phyloP scores from a whole-genome alignment of 2,797 vertebrate species.

The Cichlasoma orientale region DNA sequence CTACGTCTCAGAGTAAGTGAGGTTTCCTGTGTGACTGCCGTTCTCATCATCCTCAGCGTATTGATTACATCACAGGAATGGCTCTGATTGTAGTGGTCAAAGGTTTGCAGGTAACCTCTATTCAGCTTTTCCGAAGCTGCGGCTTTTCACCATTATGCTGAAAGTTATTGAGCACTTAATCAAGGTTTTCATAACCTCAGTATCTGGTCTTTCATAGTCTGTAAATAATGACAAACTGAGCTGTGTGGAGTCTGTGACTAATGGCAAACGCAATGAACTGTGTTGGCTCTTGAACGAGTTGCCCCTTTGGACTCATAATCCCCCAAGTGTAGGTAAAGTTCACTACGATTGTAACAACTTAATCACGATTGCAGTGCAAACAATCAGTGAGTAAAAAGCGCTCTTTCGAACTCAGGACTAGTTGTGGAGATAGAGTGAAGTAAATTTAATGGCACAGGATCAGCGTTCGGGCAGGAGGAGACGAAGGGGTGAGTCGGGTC shows the following conservation, averaged over 20 bases:
- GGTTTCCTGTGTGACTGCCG: not conserved
- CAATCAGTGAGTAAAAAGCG: not conserved
- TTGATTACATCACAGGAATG: constrained; percentile 33
- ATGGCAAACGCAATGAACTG: not conserved
- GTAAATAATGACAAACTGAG: not conserved
- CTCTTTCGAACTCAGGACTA: not conserved
- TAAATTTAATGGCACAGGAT: constrained; percentile 47
- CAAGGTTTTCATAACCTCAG: not conserved
- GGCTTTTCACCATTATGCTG: not conserved
- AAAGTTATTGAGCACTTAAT: not conserved
- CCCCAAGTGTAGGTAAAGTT: constrained; percentile 69
- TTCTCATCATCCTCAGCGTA: not conserved
- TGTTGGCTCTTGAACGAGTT: not conserved
- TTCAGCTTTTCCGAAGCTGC: not conserved
- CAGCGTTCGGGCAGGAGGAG: constrained; percentile 49
- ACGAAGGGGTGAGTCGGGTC: constrained; percentile 64
- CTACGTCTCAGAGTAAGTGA: not conserved
- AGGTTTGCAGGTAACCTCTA: not conserved
- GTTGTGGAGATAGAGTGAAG: not conserved
- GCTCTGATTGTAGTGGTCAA: not conserved
- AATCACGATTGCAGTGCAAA: constrained; percentile 41
- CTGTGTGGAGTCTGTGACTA: not conserved
- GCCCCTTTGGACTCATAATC: constrained; percentile 78
- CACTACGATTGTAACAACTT: constrained; percentile 23
- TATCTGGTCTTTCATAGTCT: not conserved